Evolutionary conservation across 2,888 invertebrate genomes (phyloP), one percentile per base, ranked within the genome.

Genomic region (Diadromus collaris): DNA sequence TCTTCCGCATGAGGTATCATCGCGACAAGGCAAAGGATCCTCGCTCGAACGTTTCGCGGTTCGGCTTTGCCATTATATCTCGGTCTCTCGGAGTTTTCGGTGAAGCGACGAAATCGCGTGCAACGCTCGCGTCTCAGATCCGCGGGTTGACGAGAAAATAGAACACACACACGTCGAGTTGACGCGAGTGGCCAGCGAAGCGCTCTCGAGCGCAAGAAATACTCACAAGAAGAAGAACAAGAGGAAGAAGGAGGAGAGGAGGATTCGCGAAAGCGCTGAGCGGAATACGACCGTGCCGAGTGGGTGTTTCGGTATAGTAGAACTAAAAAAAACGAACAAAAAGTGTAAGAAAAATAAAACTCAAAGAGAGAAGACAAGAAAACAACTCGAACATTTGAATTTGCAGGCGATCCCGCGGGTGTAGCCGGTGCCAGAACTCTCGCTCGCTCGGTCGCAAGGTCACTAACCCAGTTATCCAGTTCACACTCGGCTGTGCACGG

Each of bases 391-490:
- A 69, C 48, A 41, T 51, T 56, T 19, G 64, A 65, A 70, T 78
- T 73, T 34, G 75, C 44, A 32, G 46, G 24, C 46, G 16, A 46
- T 10, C 63, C 21, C 48, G 29, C 27, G 34, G 29, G 10, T 29
- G 19, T 67, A 46, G 41, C 46, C 48, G 73, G 44, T 48, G 46
- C 64, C 63, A 34, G 54, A 51, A 48, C 69, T 54, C 24, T 44
- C 46, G 29, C 56, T 67, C 69, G 13, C 65, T 56, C 48, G 67
- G 46, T 73, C 38, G 63, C 68, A 80, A 83, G 81, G 83, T 83
- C 79, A 80, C 80, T 81, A 83, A 83, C 81, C 82, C 78, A 83
- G 81, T 82, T 81, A 79, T 80, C 78, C 78, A 79, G 81, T 83
- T 75, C 67, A 73, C 74, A 70, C 44, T 63, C 44, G 78, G 73